A percentile compares a stretch with the other conserved stretches of the same genome.
These are phyloP conservation scores for Otis tarda DNA, from an alignment of 2,113 vertebrate species.

Conservation along the genomic window DNA sequence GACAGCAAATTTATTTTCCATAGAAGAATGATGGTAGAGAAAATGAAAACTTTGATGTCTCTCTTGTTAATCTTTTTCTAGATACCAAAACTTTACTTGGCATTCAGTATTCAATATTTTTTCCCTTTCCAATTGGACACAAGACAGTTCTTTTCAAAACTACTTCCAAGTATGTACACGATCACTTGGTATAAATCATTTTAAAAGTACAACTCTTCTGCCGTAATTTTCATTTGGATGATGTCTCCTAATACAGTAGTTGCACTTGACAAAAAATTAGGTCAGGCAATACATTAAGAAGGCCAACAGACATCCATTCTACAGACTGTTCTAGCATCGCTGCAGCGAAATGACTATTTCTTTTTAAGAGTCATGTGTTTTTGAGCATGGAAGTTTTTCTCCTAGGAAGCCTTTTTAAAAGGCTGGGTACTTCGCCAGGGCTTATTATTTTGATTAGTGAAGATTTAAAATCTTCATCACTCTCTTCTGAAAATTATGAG, in stretches of 20 bases:
- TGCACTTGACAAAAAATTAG: not conserved
- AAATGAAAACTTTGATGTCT: not conserved
- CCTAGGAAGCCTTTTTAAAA: not conserved
- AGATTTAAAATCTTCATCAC: not conserved
- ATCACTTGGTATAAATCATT: not conserved
- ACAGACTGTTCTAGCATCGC: not conserved
- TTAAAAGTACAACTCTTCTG: not conserved
- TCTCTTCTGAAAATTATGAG: not conserved
- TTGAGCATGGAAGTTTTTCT: not conserved
- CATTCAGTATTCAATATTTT: not conserved
- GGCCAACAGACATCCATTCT: not conserved
- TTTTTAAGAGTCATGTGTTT: not conserved
- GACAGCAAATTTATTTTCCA: constrained; percentile 7
- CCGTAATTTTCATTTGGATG: not conserved
- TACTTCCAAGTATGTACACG: not conserved
- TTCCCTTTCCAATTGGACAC: not conserved
- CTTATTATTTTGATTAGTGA: not conserved
- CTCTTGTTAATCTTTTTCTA: not conserved
- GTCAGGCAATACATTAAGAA: not conserved
- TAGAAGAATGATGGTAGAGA: not conserved
- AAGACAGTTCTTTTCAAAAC: not conserved
- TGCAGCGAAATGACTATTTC: not conserved
- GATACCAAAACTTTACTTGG: not conserved
- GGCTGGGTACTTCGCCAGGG: not conserved
- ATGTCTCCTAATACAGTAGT: not conserved